phyloP scores from a whole-genome alignment of 2,797 vertebrate genomes.

The Arctocebus calabarensis region DNA sequence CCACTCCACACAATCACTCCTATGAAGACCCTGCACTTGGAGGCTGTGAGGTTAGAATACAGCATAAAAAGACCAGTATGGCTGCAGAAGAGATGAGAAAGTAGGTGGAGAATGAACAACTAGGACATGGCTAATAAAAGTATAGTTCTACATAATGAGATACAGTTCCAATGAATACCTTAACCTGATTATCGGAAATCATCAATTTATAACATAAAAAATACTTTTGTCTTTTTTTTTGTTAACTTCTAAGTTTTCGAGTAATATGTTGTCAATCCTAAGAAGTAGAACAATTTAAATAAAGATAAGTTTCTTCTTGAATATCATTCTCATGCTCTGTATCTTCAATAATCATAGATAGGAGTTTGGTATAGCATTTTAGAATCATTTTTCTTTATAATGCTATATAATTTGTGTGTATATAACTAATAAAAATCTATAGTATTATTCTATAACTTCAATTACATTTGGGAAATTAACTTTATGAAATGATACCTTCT shows the following conservation, averaged over 20 bases:
- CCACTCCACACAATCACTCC: neutral
- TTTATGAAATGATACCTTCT: neutral
- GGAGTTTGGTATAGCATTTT: neutral
- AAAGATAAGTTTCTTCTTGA: neutral
- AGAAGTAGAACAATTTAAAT: neutral
- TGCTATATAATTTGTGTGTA: too few species aligned
- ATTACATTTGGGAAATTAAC: neutral
- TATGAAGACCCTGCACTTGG: neutral
- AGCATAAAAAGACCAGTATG: neutral
- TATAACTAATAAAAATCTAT: neutral
- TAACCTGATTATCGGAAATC: neutral
- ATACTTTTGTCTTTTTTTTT: neutral
- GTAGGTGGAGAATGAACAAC: neutral
- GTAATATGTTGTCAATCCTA: neutral
- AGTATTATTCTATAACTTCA: neutral
- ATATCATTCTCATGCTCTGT: too few species aligned
- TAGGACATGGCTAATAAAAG: neutral
- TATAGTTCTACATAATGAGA: neutral
- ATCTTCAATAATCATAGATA: neutral
- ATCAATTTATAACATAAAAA: neutral
- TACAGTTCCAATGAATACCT: neutral
- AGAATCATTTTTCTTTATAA: neutral
- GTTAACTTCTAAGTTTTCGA: neutral
- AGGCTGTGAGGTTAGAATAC: neutral
- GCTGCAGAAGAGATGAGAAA: neutral